phyloP scores from a whole-genome alignment of 2,797 vertebrate genomes.

The Cirrhinus molitorella region DNA sequence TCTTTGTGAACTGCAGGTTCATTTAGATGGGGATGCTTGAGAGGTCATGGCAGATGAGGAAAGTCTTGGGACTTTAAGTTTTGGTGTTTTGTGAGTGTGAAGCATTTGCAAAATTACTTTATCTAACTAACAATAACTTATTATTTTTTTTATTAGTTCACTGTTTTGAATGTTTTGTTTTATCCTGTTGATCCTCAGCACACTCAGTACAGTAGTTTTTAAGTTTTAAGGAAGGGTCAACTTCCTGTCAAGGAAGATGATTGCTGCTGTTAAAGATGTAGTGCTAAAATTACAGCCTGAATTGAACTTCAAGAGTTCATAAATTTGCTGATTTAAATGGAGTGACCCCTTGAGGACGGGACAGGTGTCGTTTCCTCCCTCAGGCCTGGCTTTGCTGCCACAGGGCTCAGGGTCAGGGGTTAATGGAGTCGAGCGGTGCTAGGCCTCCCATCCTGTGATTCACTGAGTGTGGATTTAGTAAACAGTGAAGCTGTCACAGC shows the following conservation, averaged over 20 bases:
- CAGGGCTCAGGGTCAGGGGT: slow-evolving; percentile 77
- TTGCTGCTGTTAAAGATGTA: slow-evolving; percentile 23
- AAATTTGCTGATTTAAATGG: slow-evolving; percentile 31
- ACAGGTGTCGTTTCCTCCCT: slow-evolving; percentile 75
- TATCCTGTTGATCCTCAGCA: background rate
- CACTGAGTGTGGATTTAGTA: slow-evolving; percentile 81
- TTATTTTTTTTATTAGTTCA: background rate
- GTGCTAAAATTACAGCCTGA: slow-evolving; percentile 1
- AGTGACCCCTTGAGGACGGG: slow-evolving; percentile 48
- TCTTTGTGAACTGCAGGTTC: background rate
- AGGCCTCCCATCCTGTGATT: slow-evolving; percentile 78
- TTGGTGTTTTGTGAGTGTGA: background rate
- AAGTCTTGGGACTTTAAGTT: background rate
- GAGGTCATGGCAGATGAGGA: background rate
- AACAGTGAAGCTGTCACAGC: slow-evolving; percentile 85
- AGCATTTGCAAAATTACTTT: background rate
- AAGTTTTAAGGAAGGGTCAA: background rate
- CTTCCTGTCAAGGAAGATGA: background rate
- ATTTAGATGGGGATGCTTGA: background rate
- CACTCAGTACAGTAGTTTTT: background rate
- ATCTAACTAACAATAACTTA: background rate
- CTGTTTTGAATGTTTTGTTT: background rate
- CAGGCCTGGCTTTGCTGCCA: slow-evolving; percentile 73
- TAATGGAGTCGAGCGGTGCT: slow-evolving; percentile 83
- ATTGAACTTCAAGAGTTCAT: slow-evolving; percentile 25